Percentiles rank a stretch among this genome's conserved stretches.
Conservation (phyloP, 2,888 invertebrate genomes). For the Cataglyphis rosenhaueri region DNA sequence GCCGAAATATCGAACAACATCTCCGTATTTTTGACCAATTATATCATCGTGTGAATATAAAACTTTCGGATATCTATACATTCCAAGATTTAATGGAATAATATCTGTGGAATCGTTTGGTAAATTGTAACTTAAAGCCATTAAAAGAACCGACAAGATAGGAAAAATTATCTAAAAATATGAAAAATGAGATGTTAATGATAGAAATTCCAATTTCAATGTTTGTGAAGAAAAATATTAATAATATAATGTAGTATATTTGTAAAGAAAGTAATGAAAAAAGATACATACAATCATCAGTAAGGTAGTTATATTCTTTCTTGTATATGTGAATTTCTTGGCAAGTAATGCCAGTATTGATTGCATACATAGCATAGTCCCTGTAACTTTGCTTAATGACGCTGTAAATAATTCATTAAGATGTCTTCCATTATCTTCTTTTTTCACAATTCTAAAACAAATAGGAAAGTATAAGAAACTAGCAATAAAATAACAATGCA, state of each 20-base stretch:
- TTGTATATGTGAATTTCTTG: slow-evolving; percentile 82
- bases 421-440: slow-evolving; percentile 76
- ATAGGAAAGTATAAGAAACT: neutral
- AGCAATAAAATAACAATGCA: slow-evolving; percentile 47
- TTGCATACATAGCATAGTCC: slow-evolving; percentile 78
- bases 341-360: slow-evolving; percentile 80
- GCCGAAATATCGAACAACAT: slow-evolving; percentile 67
- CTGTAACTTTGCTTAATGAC: slow-evolving; percentile 77
- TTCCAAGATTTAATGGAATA: slow-evolving; percentile 81
- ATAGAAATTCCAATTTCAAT: neutral
- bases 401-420: slow-evolving; percentile 71
- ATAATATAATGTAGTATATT: slow-evolving; percentile 44
- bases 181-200: slow-evolving; percentile 9
- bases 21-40: slow-evolving; percentile 71
- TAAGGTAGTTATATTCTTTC: slow-evolving; percentile 78
- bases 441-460: slow-evolving; percentile 78
- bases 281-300: slow-evolving; percentile 78
- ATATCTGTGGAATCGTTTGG: slow-evolving; percentile 68
- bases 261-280: slow-evolving; percentile 11
- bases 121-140: slow-evolving; percentile 79
- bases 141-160: slow-evolving; percentile 78
- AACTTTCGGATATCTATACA: slow-evolving; percentile 78
- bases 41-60: slow-evolving; percentile 75
- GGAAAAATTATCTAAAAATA: slow-evolving; percentile 79
- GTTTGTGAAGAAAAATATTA: slow-evolving; percentile 12